Base-by-base conservation (phyloP, 2,113 vertebrate species). In the Pholis gunnellus region DNA sequence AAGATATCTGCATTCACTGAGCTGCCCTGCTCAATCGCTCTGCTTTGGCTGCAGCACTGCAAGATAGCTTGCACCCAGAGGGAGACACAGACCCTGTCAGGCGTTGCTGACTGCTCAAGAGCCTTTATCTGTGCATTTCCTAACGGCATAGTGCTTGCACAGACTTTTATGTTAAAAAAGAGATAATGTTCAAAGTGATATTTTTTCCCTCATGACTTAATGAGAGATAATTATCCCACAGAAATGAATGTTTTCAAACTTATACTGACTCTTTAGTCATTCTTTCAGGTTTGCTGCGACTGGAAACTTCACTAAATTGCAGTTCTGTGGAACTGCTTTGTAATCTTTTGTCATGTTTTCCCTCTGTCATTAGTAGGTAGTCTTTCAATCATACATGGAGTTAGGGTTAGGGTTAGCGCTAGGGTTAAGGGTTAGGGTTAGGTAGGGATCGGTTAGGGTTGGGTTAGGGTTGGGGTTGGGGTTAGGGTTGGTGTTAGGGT, bases 1-100 rank as follows among this genome's bases (percentile, higher is more conserved):
- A 91, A 90, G 91, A 90, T 82, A 88, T 87, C 86, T 88, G 84
- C 88, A 90, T 92, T 89, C 89, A 92, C 86, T 87, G 90, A 92
- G 85, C 87, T 82, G 71, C 88, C 57, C 82, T 75, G 86, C 81
- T 91, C 87, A 83, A 90, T 90, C 84, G 78, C 59, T 63, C n/a
- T 61, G 78, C 73, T 82, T 78, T 89, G 90, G 85, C 87, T 87
- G 79, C 73, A 84, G 75, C 79, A 29, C 60, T 83, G 68, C 78
- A 83, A 83, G 88, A 93, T 87, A 82, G 72, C 83, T 79, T 60
- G 83, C 82, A 87, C 88, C 88, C 87, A 82, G 59, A 77, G 87
- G 91, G 89, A 89, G 87, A 88, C 75, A 75, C 92, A 92, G 83
- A 81, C 78, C 87, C 80, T 86, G 86, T 81, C 52, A 90, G 85